Evolutionary conservation across 2,113 vertebrate genomes (phyloP), one percentile per base, ranked within the genome.

Genomic region (Alouatta palliata): DNA sequence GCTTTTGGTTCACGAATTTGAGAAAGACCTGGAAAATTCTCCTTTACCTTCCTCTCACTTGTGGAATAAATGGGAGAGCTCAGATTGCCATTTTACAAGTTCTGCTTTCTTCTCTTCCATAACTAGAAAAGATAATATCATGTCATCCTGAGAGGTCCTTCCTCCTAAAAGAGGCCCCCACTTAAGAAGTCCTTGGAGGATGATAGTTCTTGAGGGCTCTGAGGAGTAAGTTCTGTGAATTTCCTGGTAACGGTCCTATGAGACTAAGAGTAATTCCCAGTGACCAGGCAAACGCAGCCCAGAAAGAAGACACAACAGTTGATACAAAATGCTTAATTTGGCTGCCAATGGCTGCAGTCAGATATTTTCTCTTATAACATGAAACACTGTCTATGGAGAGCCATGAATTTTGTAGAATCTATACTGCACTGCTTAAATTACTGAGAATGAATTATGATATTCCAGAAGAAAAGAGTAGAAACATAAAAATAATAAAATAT

Each of bases 401-500:
- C 40, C 32, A 81, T 91, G 84, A 92, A 30, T 56, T 30, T 40
- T 54, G 7, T 84, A 64, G 52, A 40, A 71, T 64, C 66, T 58
- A 52, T 35, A 56, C 35, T 66, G 21, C 0, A 43, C 6, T 61
- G 54, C 25, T 71, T 58, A 95, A 88, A 89, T 79, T 64, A 64
- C 40, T 27, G 9, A 86, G 35, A 87, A 66, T 86, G 43, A 90
- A 85, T 89, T 95, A 32, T 71, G 16, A 61, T 87, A 91, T 89
- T 86, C 45, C 14, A 81, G 80, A 82, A 61, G 40, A 77, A 94
- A 92, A n/a, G 43, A 27, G 9, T 58, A 82, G 13, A 82, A 80
- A 73, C 25, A 92, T 54, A 88, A 71, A 91, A 80, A 52, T 66
- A 32, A 85, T 91, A 73, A 95, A 96, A 96, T 88, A 66, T 19